Conservation (phyloP, 2,888 invertebrate genomes). For the Chrysopilus asiliformis region DNA sequence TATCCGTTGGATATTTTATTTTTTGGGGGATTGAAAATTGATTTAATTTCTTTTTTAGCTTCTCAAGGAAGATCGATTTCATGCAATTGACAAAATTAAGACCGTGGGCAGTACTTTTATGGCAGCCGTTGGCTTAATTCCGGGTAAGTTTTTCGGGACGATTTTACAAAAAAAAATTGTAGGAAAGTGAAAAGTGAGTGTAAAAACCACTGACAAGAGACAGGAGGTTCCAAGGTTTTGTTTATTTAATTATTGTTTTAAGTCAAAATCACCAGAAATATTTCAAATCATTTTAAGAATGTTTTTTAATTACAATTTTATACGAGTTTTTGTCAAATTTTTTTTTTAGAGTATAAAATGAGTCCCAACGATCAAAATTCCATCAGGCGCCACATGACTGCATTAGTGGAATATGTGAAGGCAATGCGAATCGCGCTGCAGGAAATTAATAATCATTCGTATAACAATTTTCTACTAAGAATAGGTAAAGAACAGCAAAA, state of each 20-base stretch:
- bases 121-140: conserved; percentile 83
- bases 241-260: too few relatives aligned
- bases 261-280: too few relatives aligned
- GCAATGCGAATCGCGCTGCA: conserved; percentile 74
- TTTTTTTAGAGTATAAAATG: conserved; percentile 30
- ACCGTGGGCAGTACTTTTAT: conserved; percentile 88
- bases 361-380: conserved; percentile 43
- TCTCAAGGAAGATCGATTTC: conserved; percentile 71
- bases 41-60: conserved; percentile 39
- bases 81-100: conserved; percentile 84
- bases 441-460: conserved; percentile 83
- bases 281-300: conserved; percentile 17
- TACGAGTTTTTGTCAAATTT: too few relatives aligned
- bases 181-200: too few relatives aligned
- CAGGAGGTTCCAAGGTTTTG: too few relatives aligned
- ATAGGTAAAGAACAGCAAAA: conserved; percentile 68
- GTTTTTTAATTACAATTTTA: conserved; percentile 2
- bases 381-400: conserved; percentile 54
- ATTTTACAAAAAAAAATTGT: too few relatives aligned
- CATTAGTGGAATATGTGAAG: conserved; percentile 79
- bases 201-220: too few relatives aligned
- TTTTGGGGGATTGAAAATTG: conserved; percentile 1
- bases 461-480: conserved; percentile 81
- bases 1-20: conserved; percentile 27
- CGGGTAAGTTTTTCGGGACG: conserved; percentile 43